phyloP scores from a whole-genome alignment of 2,888 invertebrate genomes.

The Yponomeuta sedellus region DNA sequence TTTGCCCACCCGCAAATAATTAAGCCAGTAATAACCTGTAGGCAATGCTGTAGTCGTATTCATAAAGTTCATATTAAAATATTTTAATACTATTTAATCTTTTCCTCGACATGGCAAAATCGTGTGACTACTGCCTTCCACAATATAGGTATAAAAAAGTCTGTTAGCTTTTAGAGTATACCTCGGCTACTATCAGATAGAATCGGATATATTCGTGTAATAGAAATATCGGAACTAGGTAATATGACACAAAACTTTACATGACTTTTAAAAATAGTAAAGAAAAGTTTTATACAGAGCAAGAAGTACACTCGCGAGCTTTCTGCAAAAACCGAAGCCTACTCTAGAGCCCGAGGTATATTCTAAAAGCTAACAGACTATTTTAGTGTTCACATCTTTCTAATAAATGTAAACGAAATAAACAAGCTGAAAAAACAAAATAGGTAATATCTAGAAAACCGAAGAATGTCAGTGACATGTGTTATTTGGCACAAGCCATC shows the following conservation, averaged over 20 bases:
- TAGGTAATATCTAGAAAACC: not conserved
- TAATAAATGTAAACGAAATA: not conserved
- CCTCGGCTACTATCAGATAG: too few relatives aligned
- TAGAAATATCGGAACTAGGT: too few relatives aligned
- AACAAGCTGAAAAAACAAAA: not conserved
- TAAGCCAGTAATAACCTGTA: not conserved
- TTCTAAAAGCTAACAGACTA: too few relatives aligned
- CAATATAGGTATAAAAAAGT: not conserved
- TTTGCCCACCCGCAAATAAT: not conserved
- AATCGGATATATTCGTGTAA: too few relatives aligned
- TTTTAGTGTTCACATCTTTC: not conserved
- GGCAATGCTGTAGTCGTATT: not conserved
- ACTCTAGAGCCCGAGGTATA: too few relatives aligned
- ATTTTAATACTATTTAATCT: not conserved
- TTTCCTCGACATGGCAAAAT: not conserved
- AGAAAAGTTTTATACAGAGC: too few relatives aligned
- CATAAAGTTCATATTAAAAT: not conserved
- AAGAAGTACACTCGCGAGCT: too few relatives aligned
- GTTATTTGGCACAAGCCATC: slow-evolving; percentile 39
- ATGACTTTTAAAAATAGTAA: too few relatives aligned
- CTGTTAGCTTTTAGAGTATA: too few relatives aligned
- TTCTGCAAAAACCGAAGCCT: too few relatives aligned
- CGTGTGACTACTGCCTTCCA: not conserved
- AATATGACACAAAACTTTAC: too few relatives aligned
- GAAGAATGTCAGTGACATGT: not conserved